phyloP scores from a whole-genome alignment of 2,113 vertebrate species.

The Brevimyrus niger region DNA sequence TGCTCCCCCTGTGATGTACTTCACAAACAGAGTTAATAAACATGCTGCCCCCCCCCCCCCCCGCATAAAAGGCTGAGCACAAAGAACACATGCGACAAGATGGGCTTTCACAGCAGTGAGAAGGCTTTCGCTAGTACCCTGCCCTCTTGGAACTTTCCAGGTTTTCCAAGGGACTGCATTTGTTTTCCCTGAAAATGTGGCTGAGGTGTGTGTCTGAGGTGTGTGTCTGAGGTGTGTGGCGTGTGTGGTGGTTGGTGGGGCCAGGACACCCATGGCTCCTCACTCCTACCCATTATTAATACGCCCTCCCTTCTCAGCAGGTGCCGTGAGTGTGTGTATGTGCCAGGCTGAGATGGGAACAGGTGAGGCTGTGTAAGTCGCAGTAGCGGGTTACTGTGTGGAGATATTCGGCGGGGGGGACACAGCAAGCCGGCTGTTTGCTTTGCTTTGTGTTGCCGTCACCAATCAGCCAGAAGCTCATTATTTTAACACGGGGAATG shows the following conservation, averaged over 20 bases:
- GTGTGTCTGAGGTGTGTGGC: slow-evolving; percentile 27
- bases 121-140: slow-evolving; percentile 48
- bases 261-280: slow-evolving; percentile 29
- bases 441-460: slow-evolving; percentile 31
- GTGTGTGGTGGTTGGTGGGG: slow-evolving; percentile 27
- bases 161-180: slow-evolving; percentile 47
- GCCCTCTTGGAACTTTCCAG: slow-evolving; percentile 28
- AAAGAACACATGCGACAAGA: slow-evolving; percentile 27
- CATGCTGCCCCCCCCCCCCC: slow-evolving; percentile 39
- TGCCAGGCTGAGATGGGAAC: slow-evolving; percentile 64
- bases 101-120: slow-evolving; percentile 27
- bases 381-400: slow-evolving; percentile 56
- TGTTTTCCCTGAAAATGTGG: slow-evolving; percentile 24
- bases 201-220: slow-evolving; percentile 34
- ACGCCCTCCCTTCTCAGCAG: slow-evolving; percentile 54
- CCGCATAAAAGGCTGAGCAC: slow-evolving; percentile 39
- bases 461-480: slow-evolving; percentile 29
- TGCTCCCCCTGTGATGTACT: slow-evolving; percentile 25
- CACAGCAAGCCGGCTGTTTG: slow-evolving; percentile 32
- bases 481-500: slow-evolving; percentile 31
- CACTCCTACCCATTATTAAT: slow-evolving; percentile 58
- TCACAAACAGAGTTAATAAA: slow-evolving; percentile 41
- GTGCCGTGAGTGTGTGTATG: slow-evolving; percentile 49
- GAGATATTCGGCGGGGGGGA: slow-evolving; percentile 52
- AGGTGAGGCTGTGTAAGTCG: slow-evolving; percentile 67